A percentile compares a stretch with the other conserved stretches of the same genome.
Evolutionary conservation across 1,140 invertebrate species (phyloP).

Genomic region (Cepaea nemoralis): DNA sequence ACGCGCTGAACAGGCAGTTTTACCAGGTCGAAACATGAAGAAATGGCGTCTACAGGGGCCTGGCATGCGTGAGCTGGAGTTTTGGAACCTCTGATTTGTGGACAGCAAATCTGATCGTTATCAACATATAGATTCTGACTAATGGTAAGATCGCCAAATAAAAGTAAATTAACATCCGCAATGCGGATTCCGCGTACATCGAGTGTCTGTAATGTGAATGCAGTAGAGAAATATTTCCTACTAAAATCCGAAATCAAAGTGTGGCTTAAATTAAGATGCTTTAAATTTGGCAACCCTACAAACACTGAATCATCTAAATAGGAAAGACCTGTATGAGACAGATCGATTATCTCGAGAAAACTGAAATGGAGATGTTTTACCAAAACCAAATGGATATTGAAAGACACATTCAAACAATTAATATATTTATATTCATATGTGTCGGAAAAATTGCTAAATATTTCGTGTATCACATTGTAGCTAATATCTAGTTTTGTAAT

Average conservation of each 20-base stretch:
- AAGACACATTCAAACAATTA: neutral
- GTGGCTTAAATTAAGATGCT: neutral
- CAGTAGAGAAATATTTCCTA: neutral
- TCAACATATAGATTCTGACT: conserved; percentile 42
- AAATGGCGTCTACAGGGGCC: conserved; percentile 49
- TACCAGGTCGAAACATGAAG: conserved; percentile 53
- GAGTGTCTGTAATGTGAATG: neutral
- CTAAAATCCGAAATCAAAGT: neutral
- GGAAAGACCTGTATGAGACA: too few relatives aligned
- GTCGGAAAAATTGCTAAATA: neutral
- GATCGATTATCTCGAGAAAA: too few relatives aligned
- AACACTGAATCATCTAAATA: neutral
- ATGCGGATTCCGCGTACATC: neutral
- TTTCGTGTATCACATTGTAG: neutral
- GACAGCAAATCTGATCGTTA: conserved; percentile 54
- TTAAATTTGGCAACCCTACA: neutral
- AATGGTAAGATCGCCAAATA: neutral
- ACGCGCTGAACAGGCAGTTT: conserved; percentile 43
- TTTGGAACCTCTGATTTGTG: conserved; percentile 24
- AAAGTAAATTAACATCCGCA: neutral
- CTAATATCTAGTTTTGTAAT: neutral
- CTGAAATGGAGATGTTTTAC: too few relatives aligned
- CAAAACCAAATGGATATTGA: neutral
- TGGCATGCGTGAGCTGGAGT: conserved; percentile 47
- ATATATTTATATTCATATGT: neutral